Evolutionary conservation across 2,888 invertebrate genomes (phyloP).

Genomic region (Melikaiella ostensackeni): DNA sequence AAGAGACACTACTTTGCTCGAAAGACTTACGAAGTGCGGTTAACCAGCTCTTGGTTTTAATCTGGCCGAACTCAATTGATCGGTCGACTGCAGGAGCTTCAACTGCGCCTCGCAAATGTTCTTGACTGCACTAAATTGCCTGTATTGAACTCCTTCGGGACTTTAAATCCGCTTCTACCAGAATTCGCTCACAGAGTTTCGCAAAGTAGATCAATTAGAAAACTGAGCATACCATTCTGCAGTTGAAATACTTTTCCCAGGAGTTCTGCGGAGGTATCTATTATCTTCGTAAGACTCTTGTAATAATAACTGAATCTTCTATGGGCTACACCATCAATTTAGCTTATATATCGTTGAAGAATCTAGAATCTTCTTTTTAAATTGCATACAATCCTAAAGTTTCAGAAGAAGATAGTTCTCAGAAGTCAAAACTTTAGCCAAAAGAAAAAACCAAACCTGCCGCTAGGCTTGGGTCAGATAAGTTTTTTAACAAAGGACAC

Average conservation of each 20-base stretch:
- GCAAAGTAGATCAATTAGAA: slow-evolving; percentile 36
- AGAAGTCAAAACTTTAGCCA: background rate
- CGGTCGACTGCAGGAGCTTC: slow-evolving; percentile 16
- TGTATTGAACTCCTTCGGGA: slow-evolving; percentile 30
- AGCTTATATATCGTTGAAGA: background rate
- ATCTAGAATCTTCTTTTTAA: background rate
- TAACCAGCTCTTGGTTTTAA: slow-evolving; percentile 29
- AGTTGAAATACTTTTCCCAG: slow-evolving; percentile 23
- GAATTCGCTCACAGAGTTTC: slow-evolving; percentile 19
- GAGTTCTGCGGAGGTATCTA: background rate
- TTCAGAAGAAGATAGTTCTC: background rate
- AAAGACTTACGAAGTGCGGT: slow-evolving; percentile 28
- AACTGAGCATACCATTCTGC: slow-evolving; percentile 25
- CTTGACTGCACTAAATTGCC: slow-evolving; percentile 34
- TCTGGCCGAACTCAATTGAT: slow-evolving; percentile 36
- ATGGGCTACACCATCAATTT: background rate
- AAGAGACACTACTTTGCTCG: slow-evolving; percentile 15
- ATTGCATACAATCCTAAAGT: background rate
- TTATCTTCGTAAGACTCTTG: background rate
- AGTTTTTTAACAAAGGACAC: background rate
- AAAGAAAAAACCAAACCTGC: background rate
- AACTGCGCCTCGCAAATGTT: slow-evolving; percentile 35
- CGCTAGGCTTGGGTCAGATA: background rate
- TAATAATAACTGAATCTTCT: background rate
- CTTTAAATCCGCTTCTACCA: slow-evolving; percentile 27